phyloP scores from a whole-genome alignment of 2,113 vertebrate genomes.

The Pardalotus punctatus region DNA sequence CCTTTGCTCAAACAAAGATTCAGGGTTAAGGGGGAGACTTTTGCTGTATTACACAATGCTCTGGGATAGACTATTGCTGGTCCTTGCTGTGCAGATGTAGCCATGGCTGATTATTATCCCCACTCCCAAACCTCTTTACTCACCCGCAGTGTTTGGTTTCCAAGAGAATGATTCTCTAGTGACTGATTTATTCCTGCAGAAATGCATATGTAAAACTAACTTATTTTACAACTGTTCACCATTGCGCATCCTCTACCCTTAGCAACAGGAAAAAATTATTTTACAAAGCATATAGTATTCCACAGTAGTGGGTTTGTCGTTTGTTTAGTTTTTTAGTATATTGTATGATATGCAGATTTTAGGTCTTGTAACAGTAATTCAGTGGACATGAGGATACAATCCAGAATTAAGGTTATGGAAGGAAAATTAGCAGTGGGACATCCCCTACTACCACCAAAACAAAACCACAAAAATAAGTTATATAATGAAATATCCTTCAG shows the following conservation, averaged over 20 bases:
- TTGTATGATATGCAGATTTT: background rate
- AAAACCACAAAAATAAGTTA: background rate
- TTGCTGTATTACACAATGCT: conserved; percentile 25
- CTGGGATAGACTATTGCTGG: conserved; percentile 35
- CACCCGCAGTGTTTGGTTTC: conserved; percentile 34
- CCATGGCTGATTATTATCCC: conserved; percentile 51
- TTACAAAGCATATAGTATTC: background rate
- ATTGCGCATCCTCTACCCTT: background rate
- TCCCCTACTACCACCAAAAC: background rate
- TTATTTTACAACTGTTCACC: conserved; percentile 44
- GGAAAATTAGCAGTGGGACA: background rate
- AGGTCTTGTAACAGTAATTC: background rate
- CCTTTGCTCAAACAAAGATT: background rate
- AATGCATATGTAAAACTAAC: conserved; percentile 9
- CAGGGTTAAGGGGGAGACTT: conserved; percentile 25
- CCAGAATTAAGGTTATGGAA: background rate
- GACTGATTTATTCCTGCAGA: conserved; percentile 58
- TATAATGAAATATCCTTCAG: background rate
- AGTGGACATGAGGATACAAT: background rate
- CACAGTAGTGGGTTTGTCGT: background rate
- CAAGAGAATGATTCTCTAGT: conserved; percentile 53
- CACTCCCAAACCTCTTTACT: conserved; percentile 47
- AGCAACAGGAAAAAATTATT: background rate
- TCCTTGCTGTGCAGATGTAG: conserved; percentile 45
- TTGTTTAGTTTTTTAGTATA: background rate